Evolutionary conservation across 2,797 vertebrate species (phyloP), one percentile per base, ranked within the genome.

Genomic region (Dendrocincla fuliginosa): DNA sequence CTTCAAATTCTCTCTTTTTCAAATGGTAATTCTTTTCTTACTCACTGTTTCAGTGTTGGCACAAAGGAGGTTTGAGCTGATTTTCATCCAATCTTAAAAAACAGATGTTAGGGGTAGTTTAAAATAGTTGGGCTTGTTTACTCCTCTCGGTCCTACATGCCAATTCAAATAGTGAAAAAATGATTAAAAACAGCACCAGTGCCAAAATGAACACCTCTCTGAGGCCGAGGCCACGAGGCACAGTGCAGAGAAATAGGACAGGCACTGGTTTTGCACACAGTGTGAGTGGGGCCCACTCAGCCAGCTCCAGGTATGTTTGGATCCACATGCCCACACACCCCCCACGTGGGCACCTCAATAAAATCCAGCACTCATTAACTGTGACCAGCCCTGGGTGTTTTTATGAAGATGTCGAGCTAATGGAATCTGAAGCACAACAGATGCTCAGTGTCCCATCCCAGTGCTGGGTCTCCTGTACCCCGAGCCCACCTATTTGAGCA

Each of bases 51-150:
- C 33, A 78, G 3, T 12, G 20, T 16, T 95, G 92, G 84, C 91
- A 96, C 53, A 86, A 90, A 79, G 60, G 52, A 86, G 25, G 27
- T n/a, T 95, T 77, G 76, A 95, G 33, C 76, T 93, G 95, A 93
- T 93, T 74, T 95, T 84, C 78, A 94, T 81, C 60, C 64, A 44
- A 74, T 44, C 84, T 93, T 78, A 75, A 70, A 93, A 93, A 69
- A 59, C 42, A 91, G 95, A 73, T 11, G 35, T 22, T 83, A 87
- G 81, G 32, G 56, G 46, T 30, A 82, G 73, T 92, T 93, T 87
- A 65, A 93, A 96, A 92, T 74, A 94, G 73, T 79, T 78, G 67
- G 63, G 84, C 78, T 53, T 92, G 69, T 87, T 95, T 89, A 78
- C 41, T 83, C 35, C 79, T 71, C 87, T 88, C 1, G 0, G 44